These are phyloP conservation scores for Cervus canadensis DNA, from an alignment of 2,113 vertebrate species.

Conservation along the genomic window DNA sequence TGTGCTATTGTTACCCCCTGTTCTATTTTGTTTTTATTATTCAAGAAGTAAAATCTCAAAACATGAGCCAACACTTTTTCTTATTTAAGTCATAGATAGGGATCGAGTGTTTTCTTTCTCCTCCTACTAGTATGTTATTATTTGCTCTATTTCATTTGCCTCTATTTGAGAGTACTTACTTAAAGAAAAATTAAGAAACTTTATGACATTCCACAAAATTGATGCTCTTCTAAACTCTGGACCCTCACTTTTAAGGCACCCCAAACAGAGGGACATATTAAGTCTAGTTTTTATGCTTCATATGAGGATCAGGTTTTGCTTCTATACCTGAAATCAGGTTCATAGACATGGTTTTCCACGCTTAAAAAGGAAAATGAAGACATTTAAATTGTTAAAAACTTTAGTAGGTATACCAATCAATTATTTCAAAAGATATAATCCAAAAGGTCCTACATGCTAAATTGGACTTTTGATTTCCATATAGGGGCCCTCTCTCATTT, in stretches of 20 bases:
- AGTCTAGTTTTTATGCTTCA: neutral
- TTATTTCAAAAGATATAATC: neutral
- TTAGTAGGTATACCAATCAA: neutral
- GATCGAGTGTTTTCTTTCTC: neutral
- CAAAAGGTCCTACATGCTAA: neutral
- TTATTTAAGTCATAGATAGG: neutral
- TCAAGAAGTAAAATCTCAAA: neutral
- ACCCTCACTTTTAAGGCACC: neutral
- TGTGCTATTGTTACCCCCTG: neutral
- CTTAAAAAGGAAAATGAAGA: neutral
- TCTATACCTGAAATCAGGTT: neutral
- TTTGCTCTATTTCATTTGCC: neutral
- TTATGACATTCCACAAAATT: neutral
- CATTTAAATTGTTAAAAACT: neutral
- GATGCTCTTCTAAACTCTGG: neutral
- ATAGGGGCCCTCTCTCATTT: neutral
- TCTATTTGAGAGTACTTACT: neutral
- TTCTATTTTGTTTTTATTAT: neutral
- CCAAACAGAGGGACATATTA: neutral
- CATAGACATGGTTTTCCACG: neutral
- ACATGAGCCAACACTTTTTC: neutral
- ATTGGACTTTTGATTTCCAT: neutral
- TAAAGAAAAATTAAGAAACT: neutral
- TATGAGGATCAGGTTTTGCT: neutral
- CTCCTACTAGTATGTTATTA: neutral